These are phyloP conservation scores for Oxytorus armatus DNA, from an alignment of 2,888 invertebrate genomes.

Conservation along the genomic window DNA sequence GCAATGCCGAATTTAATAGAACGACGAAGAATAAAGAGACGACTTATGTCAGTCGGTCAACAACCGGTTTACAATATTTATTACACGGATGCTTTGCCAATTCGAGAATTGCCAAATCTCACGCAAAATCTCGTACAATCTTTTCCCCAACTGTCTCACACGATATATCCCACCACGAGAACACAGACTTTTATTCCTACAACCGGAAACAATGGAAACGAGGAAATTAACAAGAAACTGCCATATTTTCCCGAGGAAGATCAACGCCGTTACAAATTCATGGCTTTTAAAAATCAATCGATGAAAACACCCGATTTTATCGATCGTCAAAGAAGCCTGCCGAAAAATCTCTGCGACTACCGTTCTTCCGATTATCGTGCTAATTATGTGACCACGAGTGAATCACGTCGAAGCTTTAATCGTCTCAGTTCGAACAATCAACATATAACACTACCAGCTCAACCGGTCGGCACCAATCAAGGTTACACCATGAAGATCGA, in stretches of 20 bases:
- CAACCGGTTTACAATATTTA: slow-evolving; percentile 69
- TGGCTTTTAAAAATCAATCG: slow-evolving; percentile 2
- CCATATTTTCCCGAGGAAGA: slow-evolving; percentile 61
- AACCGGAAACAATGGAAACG: background rate
- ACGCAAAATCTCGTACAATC: slow-evolving; percentile 57
- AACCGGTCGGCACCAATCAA: slow-evolving; percentile 46
- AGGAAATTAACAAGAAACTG: background rate
- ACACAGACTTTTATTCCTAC: background rate
- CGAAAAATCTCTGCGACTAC: slow-evolving; percentile 22
- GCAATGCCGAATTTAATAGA: slow-evolving; percentile 68
- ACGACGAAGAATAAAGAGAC: slow-evolving; percentile 68
- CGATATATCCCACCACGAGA: background rate
- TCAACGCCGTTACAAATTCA: slow-evolving; percentile 45
- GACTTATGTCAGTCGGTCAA: slow-evolving; percentile 32
- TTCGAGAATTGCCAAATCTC: slow-evolving; percentile 55
- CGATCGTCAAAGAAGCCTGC: slow-evolving; percentile 44
- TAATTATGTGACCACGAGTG: background rate
- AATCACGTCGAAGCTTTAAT: slow-evolving; percentile 16
- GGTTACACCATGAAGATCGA: slow-evolving; percentile 64
- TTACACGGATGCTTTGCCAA: slow-evolving; percentile 63
- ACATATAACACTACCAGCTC: slow-evolving; percentile 58
- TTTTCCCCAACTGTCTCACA: slow-evolving; percentile 56
- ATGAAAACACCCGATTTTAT: background rate
- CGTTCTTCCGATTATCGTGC: slow-evolving; percentile 20
- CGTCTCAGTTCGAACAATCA: slow-evolving; percentile 36